Evolutionary conservation across 2,888 invertebrate species (phyloP), one percentile per base, ranked within the genome.

Genomic region (Rotaria sp.): DNA sequence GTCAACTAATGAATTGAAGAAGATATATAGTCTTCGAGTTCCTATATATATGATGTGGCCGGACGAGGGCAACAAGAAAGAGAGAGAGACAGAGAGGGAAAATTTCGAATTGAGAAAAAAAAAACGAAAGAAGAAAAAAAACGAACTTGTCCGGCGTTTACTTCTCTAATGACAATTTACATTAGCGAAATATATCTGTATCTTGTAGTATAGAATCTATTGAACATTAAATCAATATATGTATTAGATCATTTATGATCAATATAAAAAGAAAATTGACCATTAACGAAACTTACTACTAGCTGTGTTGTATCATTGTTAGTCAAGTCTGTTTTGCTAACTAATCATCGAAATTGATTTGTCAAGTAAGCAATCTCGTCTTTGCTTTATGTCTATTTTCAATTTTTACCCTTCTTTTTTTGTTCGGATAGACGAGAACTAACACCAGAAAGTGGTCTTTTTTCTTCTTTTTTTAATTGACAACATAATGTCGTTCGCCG

Each of bases 401-500:
- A 59, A 59, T 59, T 59, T 15, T 59, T 15, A 59, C 57, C n/a
- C 30, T 59, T 11, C 57, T 59, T 30, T 55, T 21, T 59, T 8
- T 50, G 50, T 59, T 59, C 57, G 57, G 57, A 59, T 59, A 59
- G 57, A 59, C 30, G 57, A 59, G 57, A 59, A 59, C 30, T n/a
- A 59, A 30, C 57, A 59, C 13, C 57, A 59, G 57, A 59, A 59
- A 59, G n/a, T 59, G 57, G n/a, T 59, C 57, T n/a, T 59, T 59
- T 57, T 57, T 57, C 4, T n/a, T 57, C 8, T 26, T 57, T n/a
- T 59, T 59, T 59, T 59, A 59, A 59, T 59, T 59, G 57, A 59
- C 57, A 59, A 59, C 57, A 59, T 59, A 59, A 59, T 59, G 57
- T 59, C 57, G 57, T 59, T 59, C 57, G 57, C 57, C 57, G 57